Evolutionary conservation across 2,888 invertebrate genomes (phyloP).

Genomic region (Amblyteles armatorius): DNA sequence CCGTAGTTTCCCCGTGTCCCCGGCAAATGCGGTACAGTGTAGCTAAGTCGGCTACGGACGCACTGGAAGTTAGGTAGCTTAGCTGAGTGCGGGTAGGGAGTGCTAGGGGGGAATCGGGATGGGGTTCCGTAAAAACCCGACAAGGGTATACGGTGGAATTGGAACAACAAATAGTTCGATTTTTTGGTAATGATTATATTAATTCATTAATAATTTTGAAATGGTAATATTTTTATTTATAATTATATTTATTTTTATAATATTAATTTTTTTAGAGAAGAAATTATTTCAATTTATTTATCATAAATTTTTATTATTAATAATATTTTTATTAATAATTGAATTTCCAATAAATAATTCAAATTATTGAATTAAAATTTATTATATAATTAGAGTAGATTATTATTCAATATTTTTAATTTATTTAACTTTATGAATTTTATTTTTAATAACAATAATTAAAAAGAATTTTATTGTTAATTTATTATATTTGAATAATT

Average conservation of each 20-base stretch:
- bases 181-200: conserved; percentile 88
- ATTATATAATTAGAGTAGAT: conserved; percentile 55
- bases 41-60: too few species aligned
- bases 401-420: conserved; percentile 67
- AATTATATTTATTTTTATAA: conserved; percentile 84
- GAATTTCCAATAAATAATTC: conserved; percentile 85
- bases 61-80: too few species aligned
- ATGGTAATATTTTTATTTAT: conserved; percentile 87
- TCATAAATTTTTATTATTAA: conserved; percentile 64
- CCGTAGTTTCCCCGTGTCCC: too few species aligned
- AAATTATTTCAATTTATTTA: conserved; percentile 84
- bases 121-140: too few species aligned
- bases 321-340: conserved; percentile 84
- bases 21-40: too few species aligned
- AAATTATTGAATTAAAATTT: conserved; percentile 30
- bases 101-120: too few species aligned
- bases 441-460: conserved; percentile 87
- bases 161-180: conserved; percentile 85
- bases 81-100: too few species aligned
- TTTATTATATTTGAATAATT: conserved; percentile 85
- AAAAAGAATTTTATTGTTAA: conserved; percentile 85
- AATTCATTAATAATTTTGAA: conserved; percentile 86
- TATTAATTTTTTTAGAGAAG: conserved; percentile 86
- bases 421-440: conserved; percentile 87
- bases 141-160: too few species aligned